Evolutionary conservation across 2,113 vertebrate genomes (phyloP).

Genomic region (Mixornis gularis): DNA sequence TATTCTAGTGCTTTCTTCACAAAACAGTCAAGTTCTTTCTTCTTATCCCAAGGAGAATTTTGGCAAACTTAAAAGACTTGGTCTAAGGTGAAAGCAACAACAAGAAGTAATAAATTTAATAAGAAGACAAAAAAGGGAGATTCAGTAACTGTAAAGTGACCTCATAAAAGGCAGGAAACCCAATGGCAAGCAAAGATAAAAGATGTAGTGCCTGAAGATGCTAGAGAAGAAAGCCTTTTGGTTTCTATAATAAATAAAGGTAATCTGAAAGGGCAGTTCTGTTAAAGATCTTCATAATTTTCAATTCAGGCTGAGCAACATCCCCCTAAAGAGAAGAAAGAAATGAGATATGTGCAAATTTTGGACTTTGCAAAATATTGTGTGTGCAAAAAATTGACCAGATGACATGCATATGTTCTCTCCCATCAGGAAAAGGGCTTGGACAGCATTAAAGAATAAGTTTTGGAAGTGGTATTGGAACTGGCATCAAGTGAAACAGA

Average conservation of each 20-base stretch:
- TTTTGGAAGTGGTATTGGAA: background rate
- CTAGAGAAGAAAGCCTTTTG: background rate
- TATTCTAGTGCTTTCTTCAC: background rate
- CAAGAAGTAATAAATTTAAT: background rate
- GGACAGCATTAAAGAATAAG: background rate
- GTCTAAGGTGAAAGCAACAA: background rate
- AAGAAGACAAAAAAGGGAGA: background rate
- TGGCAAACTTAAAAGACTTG: background rate
- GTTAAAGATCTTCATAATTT: background rate
- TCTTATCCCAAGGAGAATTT: background rate
- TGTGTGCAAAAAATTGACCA: background rate
- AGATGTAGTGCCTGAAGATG: background rate
- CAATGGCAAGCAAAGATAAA: background rate
- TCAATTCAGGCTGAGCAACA: background rate
- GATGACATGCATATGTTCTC: background rate
- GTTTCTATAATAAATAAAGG: background rate
- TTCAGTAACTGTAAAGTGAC: background rate
- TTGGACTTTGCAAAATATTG: background rate
- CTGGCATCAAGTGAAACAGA: background rate
- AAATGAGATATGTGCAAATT: background rate
- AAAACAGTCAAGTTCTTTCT: background rate
- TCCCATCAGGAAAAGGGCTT: background rate
- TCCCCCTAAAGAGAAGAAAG: background rate
- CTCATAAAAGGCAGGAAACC: background rate
- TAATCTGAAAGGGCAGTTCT: background rate